Conservation (phyloP, 1,140 invertebrate genomes). For the Colletes gigas region DNA sequence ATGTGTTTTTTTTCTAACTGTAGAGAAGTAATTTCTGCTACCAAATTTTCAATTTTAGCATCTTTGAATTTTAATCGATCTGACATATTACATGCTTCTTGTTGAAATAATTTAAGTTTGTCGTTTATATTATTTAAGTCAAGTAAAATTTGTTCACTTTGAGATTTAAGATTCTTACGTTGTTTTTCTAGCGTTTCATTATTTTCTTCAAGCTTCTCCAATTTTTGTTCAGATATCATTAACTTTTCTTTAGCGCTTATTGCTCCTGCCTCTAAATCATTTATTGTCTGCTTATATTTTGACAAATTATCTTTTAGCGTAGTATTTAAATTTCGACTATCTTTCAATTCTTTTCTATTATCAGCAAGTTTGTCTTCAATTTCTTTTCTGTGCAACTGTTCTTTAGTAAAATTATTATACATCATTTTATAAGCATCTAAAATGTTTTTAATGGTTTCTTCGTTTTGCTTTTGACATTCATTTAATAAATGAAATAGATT, state of each 20-base stretch:
- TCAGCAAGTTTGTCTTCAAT: slow-evolving; percentile 30
- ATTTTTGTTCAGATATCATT: slow-evolving; percentile 13
- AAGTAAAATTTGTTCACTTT: slow-evolving; percentile 36
- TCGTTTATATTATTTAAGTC: slow-evolving; percentile 35
- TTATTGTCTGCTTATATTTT: slow-evolving; percentile 30
- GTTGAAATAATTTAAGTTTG: slow-evolving; percentile 33
- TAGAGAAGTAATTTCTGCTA: slow-evolving; percentile 24
- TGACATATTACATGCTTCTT: slow-evolving; percentile 17
- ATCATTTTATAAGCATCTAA: slow-evolving; percentile 29
- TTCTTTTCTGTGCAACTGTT: slow-evolving; percentile 24
- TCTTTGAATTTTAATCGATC: slow-evolving; percentile 37
- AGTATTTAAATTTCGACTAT: slow-evolving; percentile 13
- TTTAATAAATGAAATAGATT: slow-evolving; percentile 21
- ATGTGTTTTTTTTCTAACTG: slow-evolving; percentile 40
- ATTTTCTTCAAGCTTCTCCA: slow-evolving; percentile 20
- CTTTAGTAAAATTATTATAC: slow-evolving; percentile 17
- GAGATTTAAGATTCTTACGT: slow-evolving; percentile 11
- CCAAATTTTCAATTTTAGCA: slow-evolving; percentile 26
- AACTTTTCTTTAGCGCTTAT: slow-evolving; percentile 31
- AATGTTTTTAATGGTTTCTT: slow-evolving; percentile 22
- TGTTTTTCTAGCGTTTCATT: slow-evolving; percentile 23
- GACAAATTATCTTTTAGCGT: slow-evolving; percentile 46
- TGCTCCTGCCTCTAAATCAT: slow-evolving; percentile 32
- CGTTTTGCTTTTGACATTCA: slow-evolving; percentile 25
- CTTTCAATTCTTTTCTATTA: slow-evolving; percentile 37